These are phyloP conservation scores for Hippocampus kuda DNA, from an alignment of 2,797 vertebrate species.

Conservation along the genomic window DNA sequence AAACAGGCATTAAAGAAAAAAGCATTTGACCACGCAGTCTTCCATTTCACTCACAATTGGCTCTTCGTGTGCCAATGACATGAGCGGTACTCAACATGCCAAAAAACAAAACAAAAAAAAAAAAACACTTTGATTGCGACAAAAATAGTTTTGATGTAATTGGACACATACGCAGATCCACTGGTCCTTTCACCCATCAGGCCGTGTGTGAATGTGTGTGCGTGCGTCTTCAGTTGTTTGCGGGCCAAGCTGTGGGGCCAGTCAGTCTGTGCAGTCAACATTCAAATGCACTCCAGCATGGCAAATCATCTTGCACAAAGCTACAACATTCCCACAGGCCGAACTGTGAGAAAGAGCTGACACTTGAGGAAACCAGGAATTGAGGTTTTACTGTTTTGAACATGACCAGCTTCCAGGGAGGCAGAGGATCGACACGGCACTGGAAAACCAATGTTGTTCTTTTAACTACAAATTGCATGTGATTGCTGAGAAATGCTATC, in stretches of 20 bases:
- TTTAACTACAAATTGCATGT: neutral
- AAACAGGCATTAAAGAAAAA: slow-evolving; percentile 1
- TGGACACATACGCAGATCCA: slow-evolving; percentile 56
- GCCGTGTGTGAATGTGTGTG: slow-evolving; percentile 1
- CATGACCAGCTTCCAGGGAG: slow-evolving; percentile 38
- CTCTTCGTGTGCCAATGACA: slow-evolving; percentile 7
- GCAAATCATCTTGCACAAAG: slow-evolving; percentile 54
- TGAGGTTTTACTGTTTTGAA: slow-evolving; percentile 35
- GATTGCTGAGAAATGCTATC: slow-evolving; percentile 6
- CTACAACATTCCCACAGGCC: slow-evolving; percentile 53
- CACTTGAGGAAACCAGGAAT: slow-evolving; percentile 52
- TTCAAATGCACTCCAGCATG: slow-evolving; percentile 50
- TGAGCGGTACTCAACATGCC: slow-evolving; percentile 10
- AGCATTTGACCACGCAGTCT: neutral
- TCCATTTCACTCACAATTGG: slow-evolving; percentile 2
- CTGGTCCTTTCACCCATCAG: slow-evolving; percentile 52
- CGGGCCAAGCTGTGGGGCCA: slow-evolving; percentile 57
- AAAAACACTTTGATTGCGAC: slow-evolving; percentile 34
- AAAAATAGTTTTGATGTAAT: slow-evolving; percentile 63
- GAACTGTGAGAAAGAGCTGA: slow-evolving; percentile 51
- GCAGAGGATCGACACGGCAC: slow-evolving; percentile 7
- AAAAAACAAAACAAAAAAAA: slow-evolving; percentile 13
- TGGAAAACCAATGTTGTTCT: neutral
- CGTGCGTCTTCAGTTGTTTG: slow-evolving; percentile 27
- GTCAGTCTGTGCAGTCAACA: slow-evolving; percentile 50